Evolutionary conservation across 1,140 invertebrate genomes (phyloP), one percentile per base, ranked within the genome.

Genomic region (Aradophagus sp.): DNA sequence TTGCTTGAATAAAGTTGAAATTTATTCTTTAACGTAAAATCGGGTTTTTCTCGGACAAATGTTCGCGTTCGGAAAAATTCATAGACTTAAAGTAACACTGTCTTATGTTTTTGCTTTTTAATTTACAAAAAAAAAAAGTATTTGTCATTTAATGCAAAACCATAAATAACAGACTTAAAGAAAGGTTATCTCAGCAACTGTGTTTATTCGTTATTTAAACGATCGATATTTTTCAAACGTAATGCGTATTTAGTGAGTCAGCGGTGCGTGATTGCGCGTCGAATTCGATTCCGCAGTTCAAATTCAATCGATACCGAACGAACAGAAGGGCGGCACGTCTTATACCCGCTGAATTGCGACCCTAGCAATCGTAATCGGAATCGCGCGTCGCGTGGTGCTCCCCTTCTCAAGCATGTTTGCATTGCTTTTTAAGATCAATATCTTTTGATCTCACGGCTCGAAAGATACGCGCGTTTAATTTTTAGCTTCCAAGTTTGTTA

Each of bases 191-290:
- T n/a, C n/a, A n/a, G n/a, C n/a, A n/a, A n/a, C n/a, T n/a, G n/a
- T n/a, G n/a, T n/a, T n/a, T n/a, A n/a, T n/a, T n/a, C n/a, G n/a
- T n/a, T n/a, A n/a, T n/a, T n/a, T n/a, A n/a, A n/a, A n/a, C n/a
- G n/a, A n/a, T n/a, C n/a, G n/a, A n/a, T n/a, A 35, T 44, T 62
- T 52, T 44, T 50, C 20, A 1, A 7, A 0, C 44, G 27, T 58
- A 58, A 52, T 44, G 63, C 63, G 63, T 53, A 67, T 68, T 59
- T 68, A 61, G 65, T 55, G 50, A 59, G 41, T 69, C 48, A 69
- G 41, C 42, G 55, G 15, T 56, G 65, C 36, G 65, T 61, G 55
- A 68, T 58, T 55, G 47, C 61, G 65, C 41, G 48, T 55, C 48
- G 42, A 69, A 69, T 69, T 69, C 42, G 55, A 61, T 69, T 69